Evolutionary conservation across 2,113 vertebrate species (phyloP).

Genomic region (Onychorhynchus coronatus): DNA sequence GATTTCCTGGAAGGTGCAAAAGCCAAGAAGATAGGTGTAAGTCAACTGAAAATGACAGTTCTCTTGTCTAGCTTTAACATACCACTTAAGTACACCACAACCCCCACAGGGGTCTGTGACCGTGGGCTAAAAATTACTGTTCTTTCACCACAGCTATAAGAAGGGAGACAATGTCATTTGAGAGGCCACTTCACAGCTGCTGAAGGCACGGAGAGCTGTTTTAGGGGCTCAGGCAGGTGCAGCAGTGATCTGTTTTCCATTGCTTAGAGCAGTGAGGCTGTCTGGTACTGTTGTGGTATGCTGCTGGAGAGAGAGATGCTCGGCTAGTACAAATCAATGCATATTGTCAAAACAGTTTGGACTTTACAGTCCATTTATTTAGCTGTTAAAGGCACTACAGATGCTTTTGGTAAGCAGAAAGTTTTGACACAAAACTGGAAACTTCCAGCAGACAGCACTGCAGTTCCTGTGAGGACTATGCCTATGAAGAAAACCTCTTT

Average conservation of each 20-base stretch:
- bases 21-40: not conserved
- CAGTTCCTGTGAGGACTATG: not conserved
- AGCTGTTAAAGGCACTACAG: not conserved
- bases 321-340: not conserved
- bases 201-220: not conserved
- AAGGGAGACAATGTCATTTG: not conserved
- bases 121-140: not conserved
- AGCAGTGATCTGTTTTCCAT: not conserved
- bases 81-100: not conserved
- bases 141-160: not conserved
- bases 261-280: not conserved
- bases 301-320: not conserved
- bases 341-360: not conserved
- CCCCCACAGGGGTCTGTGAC: not conserved
- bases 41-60: not conserved
- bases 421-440: not conserved
- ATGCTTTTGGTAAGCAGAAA: not conserved
- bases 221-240: not conserved
- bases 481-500: not conserved
- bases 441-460: not conserved
- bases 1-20: not conserved
- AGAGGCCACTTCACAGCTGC: not conserved
- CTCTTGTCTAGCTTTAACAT: not conserved
- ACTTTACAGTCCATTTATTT: not conserved
- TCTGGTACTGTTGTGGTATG: not conserved